Percentiles rank a stretch among this genome's conserved stretches.
Evolutionary conservation across 2,113 vertebrate genomes (phyloP).

Genomic region (Microcebus lehilahytsara): DNA sequence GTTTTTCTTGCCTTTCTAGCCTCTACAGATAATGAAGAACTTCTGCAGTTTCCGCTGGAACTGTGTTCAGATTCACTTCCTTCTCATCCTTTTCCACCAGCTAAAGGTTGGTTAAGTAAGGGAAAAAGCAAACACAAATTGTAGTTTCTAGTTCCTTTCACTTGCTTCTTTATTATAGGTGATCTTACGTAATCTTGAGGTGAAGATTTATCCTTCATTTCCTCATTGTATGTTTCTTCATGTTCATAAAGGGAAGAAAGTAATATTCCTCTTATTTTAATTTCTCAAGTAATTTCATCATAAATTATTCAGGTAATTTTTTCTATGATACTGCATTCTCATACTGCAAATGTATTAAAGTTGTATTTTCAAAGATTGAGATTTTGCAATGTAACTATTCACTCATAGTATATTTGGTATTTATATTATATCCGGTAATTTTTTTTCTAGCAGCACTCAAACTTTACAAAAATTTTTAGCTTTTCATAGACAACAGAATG

Average conservation of each 20-base stretch:
- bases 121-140: background rate
- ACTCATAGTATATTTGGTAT: background rate
- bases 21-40: conserved; percentile 93
- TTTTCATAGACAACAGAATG: conserved; percentile 10
- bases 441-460: background rate
- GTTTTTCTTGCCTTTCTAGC: conserved; percentile 79
- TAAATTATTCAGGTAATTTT: conserved; percentile 34
- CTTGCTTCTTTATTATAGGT: background rate
- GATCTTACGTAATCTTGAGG: background rate
- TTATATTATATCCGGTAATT: background rate
- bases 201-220: background rate
- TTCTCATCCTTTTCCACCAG: conserved; percentile 85
- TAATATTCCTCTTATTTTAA: background rate
- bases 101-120: conserved; percentile 89
- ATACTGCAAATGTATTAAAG: background rate
- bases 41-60: conserved; percentile 96
- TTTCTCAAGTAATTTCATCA: conserved; percentile 10
- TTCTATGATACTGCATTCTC: background rate
- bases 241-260: background rate
- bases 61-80: conserved; percentile 90
- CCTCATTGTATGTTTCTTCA: conserved; percentile 20
- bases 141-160: background rate
- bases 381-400: conserved; percentile 17
- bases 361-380: conserved; percentile 49
- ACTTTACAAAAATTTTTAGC: background rate